phyloP scores from a whole-genome alignment of 2,888 invertebrate genomes.

The Drosophila algonquin region DNA sequence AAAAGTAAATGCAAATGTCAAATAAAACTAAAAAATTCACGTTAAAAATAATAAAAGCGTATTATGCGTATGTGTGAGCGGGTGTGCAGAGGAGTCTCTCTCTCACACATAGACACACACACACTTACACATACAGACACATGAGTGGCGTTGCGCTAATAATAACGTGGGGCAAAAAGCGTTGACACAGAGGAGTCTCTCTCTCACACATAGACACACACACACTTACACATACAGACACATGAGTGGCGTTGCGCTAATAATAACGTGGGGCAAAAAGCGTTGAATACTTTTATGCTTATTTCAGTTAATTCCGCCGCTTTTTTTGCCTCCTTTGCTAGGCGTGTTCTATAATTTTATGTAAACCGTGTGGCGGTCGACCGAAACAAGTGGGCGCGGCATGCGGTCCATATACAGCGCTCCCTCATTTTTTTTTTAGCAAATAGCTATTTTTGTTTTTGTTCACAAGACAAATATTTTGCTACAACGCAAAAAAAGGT shows the following conservation, averaged over 20 bases:
- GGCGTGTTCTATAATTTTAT: slow-evolving; percentile 55
- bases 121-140: slow-evolving; percentile 11
- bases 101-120: slow-evolving; percentile 20
- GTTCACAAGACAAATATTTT: slow-evolving; percentile 44
- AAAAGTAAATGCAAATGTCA: slow-evolving; percentile 50
- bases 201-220: too few species aligned
- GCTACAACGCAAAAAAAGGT: slow-evolving; percentile 13
- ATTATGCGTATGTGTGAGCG: slow-evolving; percentile 47
- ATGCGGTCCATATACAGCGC: slow-evolving; percentile 17
- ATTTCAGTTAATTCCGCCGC: slow-evolving; percentile 39
- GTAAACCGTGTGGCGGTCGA: slow-evolving; percentile 34
- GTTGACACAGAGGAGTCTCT: too few species aligned
- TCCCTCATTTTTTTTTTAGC: slow-evolving; percentile 1
- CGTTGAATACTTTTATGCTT: slow-evolving; percentile 48
- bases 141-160: slow-evolving; percentile 42
- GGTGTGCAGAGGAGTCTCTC: slow-evolving; percentile 7
- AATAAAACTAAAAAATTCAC: slow-evolving; percentile 66
- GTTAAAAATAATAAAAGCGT: slow-evolving; percentile 68
- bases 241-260: slow-evolving; percentile 36
- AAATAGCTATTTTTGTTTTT: slow-evolving; percentile 12
- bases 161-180: slow-evolving; percentile 48
- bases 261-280: slow-evolving; percentile 51
- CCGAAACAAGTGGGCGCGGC: slow-evolving; percentile 48
- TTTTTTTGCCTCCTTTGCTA: slow-evolving; percentile 26
- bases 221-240: slow-evolving; percentile 8